Percentiles rank a stretch among this genome's conserved stretches.
Evolutionary conservation across 2,888 invertebrate species (phyloP).

Genomic region (Carcina quercana): DNA sequence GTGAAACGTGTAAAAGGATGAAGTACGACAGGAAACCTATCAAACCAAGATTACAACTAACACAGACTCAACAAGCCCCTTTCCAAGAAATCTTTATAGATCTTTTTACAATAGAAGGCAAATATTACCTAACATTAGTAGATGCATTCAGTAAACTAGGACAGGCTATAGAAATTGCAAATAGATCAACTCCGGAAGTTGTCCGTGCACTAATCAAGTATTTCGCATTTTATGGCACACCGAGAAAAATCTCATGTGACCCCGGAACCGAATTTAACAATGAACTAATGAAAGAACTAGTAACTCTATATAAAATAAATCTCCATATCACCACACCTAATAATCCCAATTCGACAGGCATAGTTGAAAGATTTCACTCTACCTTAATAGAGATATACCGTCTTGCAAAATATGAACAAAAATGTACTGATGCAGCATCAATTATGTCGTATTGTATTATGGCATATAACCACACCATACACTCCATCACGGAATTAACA

Average conservation of each 20-base stretch:
- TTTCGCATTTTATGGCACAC: slow-evolving; percentile 10
- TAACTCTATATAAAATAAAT: slow-evolving; percentile 17
- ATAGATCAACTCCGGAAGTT: slow-evolving; percentile 12
- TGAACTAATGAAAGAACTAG: slow-evolving; percentile 12
- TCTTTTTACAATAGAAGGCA: slow-evolving; percentile 13
- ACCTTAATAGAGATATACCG: slow-evolving; percentile 14
- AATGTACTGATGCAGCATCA: slow-evolving; percentile 4
- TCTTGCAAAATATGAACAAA: slow-evolving; percentile 14
- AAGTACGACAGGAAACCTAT: slow-evolving; percentile 16
- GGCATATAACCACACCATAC: slow-evolving; percentile 6
- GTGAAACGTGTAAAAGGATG: slow-evolving; percentile 10
- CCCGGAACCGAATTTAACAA: slow-evolving; percentile 9
- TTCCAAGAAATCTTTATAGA: slow-evolving; percentile 15
- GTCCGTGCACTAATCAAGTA: slow-evolving; percentile 14
- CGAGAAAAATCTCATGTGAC: slow-evolving; percentile 4
- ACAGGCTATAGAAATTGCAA: slow-evolving; percentile 12
- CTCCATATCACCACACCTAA: slow-evolving; percentile 19
- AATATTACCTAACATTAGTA: slow-evolving; percentile 13
- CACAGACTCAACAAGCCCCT: slow-evolving; percentile 7
- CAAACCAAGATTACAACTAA: slow-evolving; percentile 6
- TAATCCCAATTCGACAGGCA: slow-evolving; percentile 19
- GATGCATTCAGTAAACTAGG: slow-evolving; percentile 19
- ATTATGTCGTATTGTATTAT: slow-evolving; percentile 6
- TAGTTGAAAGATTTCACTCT: slow-evolving; percentile 17
- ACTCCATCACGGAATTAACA: slow-evolving; percentile 4